A percentile compares a stretch with the other conserved stretches of the same genome.
These are phyloP conservation scores for Pogonomyrmex californicus DNA, from an alignment of 1,140 invertebrate species.

Conservation along the genomic window DNA sequence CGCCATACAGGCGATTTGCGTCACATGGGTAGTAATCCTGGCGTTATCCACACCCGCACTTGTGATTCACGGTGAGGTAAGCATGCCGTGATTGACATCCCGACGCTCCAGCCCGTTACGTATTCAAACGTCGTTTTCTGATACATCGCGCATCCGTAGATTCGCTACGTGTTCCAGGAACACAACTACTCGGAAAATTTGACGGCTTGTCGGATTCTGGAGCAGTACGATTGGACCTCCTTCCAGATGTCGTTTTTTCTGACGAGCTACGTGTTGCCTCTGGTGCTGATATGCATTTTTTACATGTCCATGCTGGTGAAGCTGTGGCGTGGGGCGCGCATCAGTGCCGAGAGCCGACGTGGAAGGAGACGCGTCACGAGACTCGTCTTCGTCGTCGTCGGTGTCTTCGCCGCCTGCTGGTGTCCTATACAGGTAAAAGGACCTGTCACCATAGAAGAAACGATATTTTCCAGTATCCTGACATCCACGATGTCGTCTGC, in stretches of 20 bases:
- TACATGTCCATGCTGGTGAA: constrained; percentile 97
- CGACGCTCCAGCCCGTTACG: too few relatives aligned
- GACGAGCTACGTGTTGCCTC: constrained; percentile 94
- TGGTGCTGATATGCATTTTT: constrained; percentile 95
- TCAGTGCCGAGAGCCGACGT: constrained; percentile 91
- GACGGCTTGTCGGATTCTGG: constrained; percentile 83
- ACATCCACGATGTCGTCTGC: background rate
- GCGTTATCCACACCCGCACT: constrained; percentile 92
- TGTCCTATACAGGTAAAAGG: constrained; percentile 94
- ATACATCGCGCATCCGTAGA: constrained; percentile 66
- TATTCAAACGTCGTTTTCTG: background rate
- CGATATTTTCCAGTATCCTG: background rate
- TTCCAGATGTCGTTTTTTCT: constrained; percentile 93
- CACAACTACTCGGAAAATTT: constrained; percentile 67
- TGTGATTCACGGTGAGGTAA: constrained; percentile 93
- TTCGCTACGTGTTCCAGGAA: constrained; percentile 77
- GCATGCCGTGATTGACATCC: constrained; percentile 60
- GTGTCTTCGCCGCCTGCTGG: constrained; percentile 98
- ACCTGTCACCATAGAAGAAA: background rate
- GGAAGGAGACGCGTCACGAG: constrained; percentile 96
- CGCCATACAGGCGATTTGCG: constrained; percentile 92
- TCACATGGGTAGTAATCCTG: constrained; percentile 94
- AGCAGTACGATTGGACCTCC: constrained; percentile 79
- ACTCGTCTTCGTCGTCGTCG: constrained; percentile 97
- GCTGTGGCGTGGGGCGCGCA: constrained; percentile 94